phyloP scores from a whole-genome alignment of 2,888 invertebrate genomes.

The Euclidia mi region DNA sequence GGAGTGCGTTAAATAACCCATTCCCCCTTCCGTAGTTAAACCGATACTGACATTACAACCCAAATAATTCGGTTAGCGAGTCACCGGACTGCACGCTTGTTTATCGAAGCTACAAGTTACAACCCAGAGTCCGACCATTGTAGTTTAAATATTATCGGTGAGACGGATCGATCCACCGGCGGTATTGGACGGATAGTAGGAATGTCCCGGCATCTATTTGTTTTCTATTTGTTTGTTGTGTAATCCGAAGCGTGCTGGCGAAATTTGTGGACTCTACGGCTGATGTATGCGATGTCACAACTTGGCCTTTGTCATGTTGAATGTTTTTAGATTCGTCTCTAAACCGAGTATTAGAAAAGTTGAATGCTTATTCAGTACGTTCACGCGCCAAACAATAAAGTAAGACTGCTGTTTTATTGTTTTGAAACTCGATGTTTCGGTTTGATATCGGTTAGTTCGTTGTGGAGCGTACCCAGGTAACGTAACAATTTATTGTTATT shows the following conservation, averaged over 20 bases:
- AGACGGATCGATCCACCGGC: constrained; percentile 43
- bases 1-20: constrained; percentile 27
- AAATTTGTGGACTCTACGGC: constrained; percentile 52
- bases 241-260: constrained; percentile 58
- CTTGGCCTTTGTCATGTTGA: constrained; percentile 23
- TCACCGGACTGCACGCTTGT: constrained; percentile 23
- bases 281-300: constrained; percentile 55
- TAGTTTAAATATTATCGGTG: constrained; percentile 61
- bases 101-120: constrained; percentile 43
- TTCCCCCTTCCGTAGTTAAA: constrained; percentile 33
- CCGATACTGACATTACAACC: constrained; percentile 26
- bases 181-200: constrained; percentile 42
- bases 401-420: constrained; percentile 45
- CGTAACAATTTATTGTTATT: constrained; percentile 3
- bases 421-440: constrained; percentile 47
- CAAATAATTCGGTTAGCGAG: constrained; percentile 49
- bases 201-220: constrained; percentile 45
- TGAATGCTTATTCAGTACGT: constrained; percentile 44
- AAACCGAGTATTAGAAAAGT: constrained; percentile 47
- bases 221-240: constrained; percentile 65
- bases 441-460: constrained; percentile 34
- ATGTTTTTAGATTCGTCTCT: constrained; percentile 27
- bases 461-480: neutral
- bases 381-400: constrained; percentile 50
- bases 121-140: constrained; percentile 54